phyloP scores from a whole-genome alignment of 2,888 invertebrate genomes.

The Ennomos fuscantarius region DNA sequence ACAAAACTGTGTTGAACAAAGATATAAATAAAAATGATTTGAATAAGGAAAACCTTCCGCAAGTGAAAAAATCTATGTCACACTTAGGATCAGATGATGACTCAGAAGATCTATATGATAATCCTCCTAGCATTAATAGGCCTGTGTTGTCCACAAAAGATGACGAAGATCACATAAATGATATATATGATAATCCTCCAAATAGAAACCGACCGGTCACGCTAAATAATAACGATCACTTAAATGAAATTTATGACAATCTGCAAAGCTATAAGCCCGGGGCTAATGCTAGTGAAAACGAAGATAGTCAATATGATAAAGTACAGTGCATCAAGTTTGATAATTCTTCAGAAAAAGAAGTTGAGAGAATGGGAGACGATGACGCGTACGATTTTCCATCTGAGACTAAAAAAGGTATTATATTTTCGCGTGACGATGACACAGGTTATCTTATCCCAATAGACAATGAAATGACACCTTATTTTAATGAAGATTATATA shows the following conservation, averaged over 20 bases:
- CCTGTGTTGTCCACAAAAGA: slow-evolving; percentile 3
- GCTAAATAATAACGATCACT: background rate
- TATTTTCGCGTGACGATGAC: background rate
- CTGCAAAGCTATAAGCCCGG: slow-evolving; percentile 4
- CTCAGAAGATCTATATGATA: slow-evolving; percentile 10
- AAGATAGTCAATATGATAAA: slow-evolving; percentile 1
- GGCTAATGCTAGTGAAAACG: no score
- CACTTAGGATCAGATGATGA: background rate
- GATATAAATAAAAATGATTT: background rate
- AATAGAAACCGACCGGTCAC: slow-evolving; percentile 7
- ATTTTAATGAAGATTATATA: slow-evolving; percentile 9
- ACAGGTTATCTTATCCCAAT: slow-evolving; percentile 6
- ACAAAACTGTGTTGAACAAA: background rate
- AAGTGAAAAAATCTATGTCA: no score
- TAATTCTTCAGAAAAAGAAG: background rate
- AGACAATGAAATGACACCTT: slow-evolving; percentile 4
- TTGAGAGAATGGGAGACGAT: slow-evolving; percentile 4
- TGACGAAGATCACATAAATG: slow-evolving; percentile 2
- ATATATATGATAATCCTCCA: slow-evolving; percentile 10
- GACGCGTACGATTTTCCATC: slow-evolving; percentile 20
- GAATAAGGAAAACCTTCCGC: background rate
- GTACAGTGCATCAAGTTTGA: background rate
- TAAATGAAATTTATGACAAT: slow-evolving; percentile 22
- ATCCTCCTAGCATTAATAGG: slow-evolving; percentile 4
- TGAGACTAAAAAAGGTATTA: slow-evolving; percentile 1